phyloP scores from a whole-genome alignment of 2,888 invertebrate genomes.

The Lampropteryx suffumata region DNA sequence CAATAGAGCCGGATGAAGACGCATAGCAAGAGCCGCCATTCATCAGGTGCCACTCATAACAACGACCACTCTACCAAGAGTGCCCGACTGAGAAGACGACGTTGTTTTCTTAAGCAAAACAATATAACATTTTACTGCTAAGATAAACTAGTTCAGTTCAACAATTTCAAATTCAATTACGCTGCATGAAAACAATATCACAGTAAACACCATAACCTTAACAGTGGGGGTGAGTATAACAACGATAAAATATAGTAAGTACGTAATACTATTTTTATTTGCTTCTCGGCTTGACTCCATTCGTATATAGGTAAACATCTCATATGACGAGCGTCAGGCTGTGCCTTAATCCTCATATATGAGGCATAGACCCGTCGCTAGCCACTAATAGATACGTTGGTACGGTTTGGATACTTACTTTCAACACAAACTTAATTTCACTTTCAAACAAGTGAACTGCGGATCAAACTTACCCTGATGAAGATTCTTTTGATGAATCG shows the following conservation, averaged over 20 bases:
- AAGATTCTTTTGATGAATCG: too few species aligned
- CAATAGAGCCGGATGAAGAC: too few species aligned
- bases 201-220: conserved; percentile 21
- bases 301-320: conserved; percentile 31
- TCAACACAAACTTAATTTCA: background rate
- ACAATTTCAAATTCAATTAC: conserved; percentile 5
- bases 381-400: background rate
- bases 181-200: conserved; percentile 9
- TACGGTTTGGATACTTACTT: conserved; percentile 7
- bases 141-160: conserved; percentile 1
- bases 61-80: too few species aligned
- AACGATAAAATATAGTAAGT: conserved; percentile 27
- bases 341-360: conserved; percentile 42
- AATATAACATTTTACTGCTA: conserved; percentile 1
- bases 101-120: background rate
- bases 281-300: conserved; percentile 36
- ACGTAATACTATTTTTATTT: conserved; percentile 50
- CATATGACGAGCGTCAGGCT: conserved; percentile 27
- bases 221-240: conserved; percentile 7
- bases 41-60: too few species aligned
- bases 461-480: too few species aligned
- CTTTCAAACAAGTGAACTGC: too few species aligned
- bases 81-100: too few species aligned
- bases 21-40: too few species aligned
- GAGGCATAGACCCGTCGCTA: conserved; percentile 32